Percentiles rank a stretch among this genome's conserved stretches.
phyloP scores from a whole-genome alignment of 2,113 vertebrate genomes.

The Pteronura brasiliensis region DNA sequence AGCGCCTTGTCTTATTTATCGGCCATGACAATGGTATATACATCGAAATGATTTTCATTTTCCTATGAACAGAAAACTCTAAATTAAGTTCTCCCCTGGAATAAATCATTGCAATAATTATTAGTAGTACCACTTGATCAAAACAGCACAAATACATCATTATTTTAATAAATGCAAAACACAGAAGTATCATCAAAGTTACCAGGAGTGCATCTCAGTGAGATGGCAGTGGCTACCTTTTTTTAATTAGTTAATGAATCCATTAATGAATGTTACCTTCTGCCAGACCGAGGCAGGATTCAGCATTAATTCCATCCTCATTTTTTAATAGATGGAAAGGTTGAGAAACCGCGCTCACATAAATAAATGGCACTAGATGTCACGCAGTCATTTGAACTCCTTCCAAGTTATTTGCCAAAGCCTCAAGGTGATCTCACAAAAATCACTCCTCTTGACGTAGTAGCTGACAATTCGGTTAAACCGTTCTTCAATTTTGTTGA shows the following conservation, averaged over 20 bases:
- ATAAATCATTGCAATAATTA: constrained; percentile 12
- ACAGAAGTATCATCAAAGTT: not conserved
- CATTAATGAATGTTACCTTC: not conserved
- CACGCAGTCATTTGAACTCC: not conserved
- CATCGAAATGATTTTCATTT: constrained; percentile 31
- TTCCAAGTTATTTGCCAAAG: not conserved
- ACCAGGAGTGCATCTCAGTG: not conserved
- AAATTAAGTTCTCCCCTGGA: constrained; percentile 22
- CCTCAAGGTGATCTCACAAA: not conserved
- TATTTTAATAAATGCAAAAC: not conserved
- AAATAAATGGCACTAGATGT: not conserved
- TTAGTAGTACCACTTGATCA: not conserved
- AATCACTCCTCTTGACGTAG: not conserved
- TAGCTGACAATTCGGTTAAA: not conserved
- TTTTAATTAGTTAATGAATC: not conserved
- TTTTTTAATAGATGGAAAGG: not conserved
- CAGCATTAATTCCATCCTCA: not conserved
- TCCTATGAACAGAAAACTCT: not conserved
- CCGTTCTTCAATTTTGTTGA: not conserved
- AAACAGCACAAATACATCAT: not conserved
- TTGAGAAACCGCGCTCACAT: not conserved
- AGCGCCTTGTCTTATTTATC: not conserved
- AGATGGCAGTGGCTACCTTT: not conserved
- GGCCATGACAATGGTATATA: not conserved
- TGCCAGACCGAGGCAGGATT: not conserved